A percentile compares a stretch with the other conserved stretches of the same genome.
Evolutionary conservation across 2,797 vertebrate genomes (phyloP).

Genomic region (Gallirallus australis): DNA sequence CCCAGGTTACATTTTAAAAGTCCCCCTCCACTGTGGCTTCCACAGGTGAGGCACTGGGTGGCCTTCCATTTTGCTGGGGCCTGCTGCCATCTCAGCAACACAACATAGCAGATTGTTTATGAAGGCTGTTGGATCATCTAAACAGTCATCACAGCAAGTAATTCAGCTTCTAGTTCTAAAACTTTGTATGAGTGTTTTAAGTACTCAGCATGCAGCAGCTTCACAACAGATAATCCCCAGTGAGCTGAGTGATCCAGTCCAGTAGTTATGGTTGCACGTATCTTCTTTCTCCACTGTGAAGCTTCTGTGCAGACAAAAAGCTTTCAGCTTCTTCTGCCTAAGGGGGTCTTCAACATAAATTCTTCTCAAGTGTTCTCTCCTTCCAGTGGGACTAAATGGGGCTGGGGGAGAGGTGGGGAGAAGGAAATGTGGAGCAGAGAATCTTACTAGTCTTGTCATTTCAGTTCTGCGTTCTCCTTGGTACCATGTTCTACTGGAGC

Average conservation of each 20-base stretch:
- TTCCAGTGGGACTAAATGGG: neutral
- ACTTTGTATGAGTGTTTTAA: neutral
- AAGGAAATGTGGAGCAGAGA: neutral
- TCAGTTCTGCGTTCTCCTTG: conserved; percentile 82
- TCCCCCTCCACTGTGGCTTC: neutral
- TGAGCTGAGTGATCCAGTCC: neutral
- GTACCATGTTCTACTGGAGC: conserved; percentile 85
- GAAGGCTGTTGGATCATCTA: neutral
- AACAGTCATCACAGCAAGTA: neutral
- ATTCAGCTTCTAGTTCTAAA: neutral
- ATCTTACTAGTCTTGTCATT: neutral
- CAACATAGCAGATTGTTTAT: neutral
- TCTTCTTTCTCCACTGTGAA: neutral
- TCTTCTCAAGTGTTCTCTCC: neutral
- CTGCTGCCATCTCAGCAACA: neutral
- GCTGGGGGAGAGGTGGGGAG: neutral
- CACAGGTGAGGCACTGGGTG: neutral
- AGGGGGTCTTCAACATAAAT: neutral
- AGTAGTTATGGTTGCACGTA: neutral
- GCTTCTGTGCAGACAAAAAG: neutral
- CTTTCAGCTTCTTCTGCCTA: neutral
- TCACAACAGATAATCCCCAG: neutral
- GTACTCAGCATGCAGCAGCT: neutral
- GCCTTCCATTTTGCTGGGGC: neutral
- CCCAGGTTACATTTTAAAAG: neutral